phyloP scores from a whole-genome alignment of 2,888 invertebrate genomes.

The Beris morrisii region DNA sequence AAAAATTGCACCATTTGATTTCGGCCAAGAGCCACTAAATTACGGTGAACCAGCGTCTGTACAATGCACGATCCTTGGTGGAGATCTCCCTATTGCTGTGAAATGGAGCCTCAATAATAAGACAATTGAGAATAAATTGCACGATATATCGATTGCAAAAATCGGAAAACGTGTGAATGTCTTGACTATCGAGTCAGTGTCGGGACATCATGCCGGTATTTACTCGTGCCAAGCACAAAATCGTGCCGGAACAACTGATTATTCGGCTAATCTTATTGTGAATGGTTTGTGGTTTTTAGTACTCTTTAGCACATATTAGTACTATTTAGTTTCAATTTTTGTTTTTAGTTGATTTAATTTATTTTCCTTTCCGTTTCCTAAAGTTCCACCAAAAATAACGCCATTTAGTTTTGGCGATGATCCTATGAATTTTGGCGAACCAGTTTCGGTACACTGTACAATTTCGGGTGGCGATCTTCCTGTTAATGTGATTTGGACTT shows the following conservation, averaged over 20 bases:
- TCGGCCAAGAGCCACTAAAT: constrained; percentile 69
- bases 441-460: constrained; percentile 63
- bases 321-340: constrained; percentile 42
- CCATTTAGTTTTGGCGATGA: constrained; percentile 63
- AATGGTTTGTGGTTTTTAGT: constrained; percentile 58
- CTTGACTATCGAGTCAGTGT: constrained; percentile 65
- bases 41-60: constrained; percentile 66
- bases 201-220: constrained; percentile 64
- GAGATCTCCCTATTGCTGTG: constrained; percentile 68
- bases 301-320: constrained; percentile 36
- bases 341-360: constrained; percentile 12
- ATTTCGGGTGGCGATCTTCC: constrained; percentile 68
- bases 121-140: constrained; percentile 50
- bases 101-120: constrained; percentile 59
- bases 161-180: constrained; percentile 65
- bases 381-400: constrained; percentile 57
- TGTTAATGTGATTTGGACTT: constrained; percentile 65
- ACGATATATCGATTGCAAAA: constrained; percentile 55
- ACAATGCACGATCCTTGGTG: constrained; percentile 63
- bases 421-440: constrained; percentile 64
- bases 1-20: constrained; percentile 72
- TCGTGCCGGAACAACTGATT: constrained; percentile 65
- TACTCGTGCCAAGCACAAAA: constrained; percentile 64
- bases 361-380: constrained; percentile 7
- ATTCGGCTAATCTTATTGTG: constrained; percentile 63